Percentiles rank a stretch among this genome's conserved stretches.
Conservation (phyloP, 35 echinoderm and acorn worm species). For the Amphiura filiformis region DNA sequence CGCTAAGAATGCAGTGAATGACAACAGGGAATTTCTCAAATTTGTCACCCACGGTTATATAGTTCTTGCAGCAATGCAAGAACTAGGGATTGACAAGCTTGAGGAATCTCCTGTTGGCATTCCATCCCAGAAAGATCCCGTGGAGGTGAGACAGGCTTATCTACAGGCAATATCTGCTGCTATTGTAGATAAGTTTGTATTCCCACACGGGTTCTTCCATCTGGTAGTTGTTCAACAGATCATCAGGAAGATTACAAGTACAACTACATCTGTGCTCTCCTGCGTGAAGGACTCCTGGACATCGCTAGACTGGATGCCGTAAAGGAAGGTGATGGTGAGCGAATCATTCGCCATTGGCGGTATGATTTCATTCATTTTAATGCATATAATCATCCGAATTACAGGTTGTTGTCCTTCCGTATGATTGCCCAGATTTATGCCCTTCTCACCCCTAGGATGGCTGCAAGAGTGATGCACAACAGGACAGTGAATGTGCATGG, state of each 20-base stretch:
- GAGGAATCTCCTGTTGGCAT: not conserved
- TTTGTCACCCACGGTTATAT: not conserved
- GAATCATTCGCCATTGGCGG: not conserved
- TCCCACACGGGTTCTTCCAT: not conserved
- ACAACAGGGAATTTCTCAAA: not conserved
- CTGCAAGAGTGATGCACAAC: not conserved
- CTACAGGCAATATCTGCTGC: not conserved
- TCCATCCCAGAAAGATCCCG: not conserved
- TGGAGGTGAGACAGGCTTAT: not conserved
- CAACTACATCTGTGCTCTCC: slow-evolving; percentile 2
- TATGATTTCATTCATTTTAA: not conserved
- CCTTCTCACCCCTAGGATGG: not conserved
- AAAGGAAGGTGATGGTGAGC: not conserved
- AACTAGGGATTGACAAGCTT: not conserved
- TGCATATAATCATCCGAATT: not conserved
- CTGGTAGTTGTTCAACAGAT: not conserved
- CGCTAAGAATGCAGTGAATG: not conserved
- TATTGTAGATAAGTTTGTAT: slow-evolving; percentile 2
- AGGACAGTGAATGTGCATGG: not conserved
- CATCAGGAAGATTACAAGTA: not conserved
- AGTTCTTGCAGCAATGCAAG: not conserved
- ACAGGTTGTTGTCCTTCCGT: not conserved
- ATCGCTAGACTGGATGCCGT: not conserved
- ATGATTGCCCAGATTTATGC: not conserved
- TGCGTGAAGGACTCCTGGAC: not conserved